These are phyloP conservation scores for Mirounga angustirostris DNA, from an alignment of 2,113 vertebrate species.

Conservation along the genomic window DNA sequence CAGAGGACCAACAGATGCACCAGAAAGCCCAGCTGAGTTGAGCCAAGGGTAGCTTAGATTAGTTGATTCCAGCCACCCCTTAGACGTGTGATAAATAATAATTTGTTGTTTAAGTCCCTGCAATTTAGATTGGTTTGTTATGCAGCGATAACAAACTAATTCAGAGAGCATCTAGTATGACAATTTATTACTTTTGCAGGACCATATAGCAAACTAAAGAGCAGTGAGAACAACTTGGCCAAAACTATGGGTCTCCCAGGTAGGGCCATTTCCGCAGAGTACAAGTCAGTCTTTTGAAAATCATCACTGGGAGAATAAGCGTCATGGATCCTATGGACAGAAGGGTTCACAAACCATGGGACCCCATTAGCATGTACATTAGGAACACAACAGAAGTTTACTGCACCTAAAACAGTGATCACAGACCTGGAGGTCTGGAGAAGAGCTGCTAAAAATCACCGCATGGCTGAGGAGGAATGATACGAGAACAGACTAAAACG, in stretches of 20 bases:
- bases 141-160: background rate
- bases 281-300: background rate
- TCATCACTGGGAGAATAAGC: background rate
- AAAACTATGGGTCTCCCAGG: background rate
- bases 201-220: background rate
- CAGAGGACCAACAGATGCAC: background rate
- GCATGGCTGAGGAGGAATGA: background rate
- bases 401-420: background rate
- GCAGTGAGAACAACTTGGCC: background rate
- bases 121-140: background rate
- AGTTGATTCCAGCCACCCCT: background rate
- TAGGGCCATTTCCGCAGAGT: background rate
- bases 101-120: background rate
- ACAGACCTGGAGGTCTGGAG: background rate
- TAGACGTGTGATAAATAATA: background rate
- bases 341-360: background rate
- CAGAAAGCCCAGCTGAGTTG: background rate
- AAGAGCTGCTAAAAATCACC: background rate
- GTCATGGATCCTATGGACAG: rapidly evolving
- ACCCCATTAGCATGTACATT: background rate
- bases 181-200: background rate
- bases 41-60: background rate
- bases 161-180: background rate
- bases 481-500: background rate
- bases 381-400: background rate